Evolutionary conservation across 64 coral and sea anemone genomes (phyloP).

Genomic region (Actinia equina): DNA sequence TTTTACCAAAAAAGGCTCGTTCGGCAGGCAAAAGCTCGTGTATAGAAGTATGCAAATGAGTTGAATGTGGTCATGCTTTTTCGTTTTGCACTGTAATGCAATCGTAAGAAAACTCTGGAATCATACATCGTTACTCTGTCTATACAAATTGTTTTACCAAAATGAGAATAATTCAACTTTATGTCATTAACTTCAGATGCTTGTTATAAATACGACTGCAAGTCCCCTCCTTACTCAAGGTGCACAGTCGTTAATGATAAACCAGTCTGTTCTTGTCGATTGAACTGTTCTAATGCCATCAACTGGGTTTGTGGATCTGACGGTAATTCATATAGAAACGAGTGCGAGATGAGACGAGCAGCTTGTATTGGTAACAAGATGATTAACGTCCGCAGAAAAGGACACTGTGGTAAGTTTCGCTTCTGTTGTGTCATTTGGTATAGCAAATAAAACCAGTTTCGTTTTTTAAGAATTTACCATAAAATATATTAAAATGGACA

Average conservation of each 20-base stretch:
- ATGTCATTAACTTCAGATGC: not conserved
- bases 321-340: slow-evolving; percentile 11
- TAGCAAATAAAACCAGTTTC: too few species aligned
- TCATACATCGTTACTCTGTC: not conserved
- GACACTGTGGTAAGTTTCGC: not conserved
- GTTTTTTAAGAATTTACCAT: too few species aligned
- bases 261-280: not conserved
- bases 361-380: slow-evolving; percentile 15
- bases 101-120: too few species aligned
- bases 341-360: slow-evolving; percentile 4
- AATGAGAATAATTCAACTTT: not conserved
- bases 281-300: not conserved
- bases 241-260: slow-evolving; percentile 5
- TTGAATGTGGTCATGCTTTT: too few species aligned
- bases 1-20: too few species aligned
- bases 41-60: too few species aligned
- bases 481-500: too few species aligned
- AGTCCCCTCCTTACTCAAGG: slow-evolving; percentile 8
- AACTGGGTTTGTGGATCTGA: slow-evolving; percentile 24
- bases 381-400: not conserved
- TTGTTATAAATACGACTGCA: slow-evolving; percentile 4
- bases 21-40: too few species aligned
- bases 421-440: too few species aligned
- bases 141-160: not conserved
- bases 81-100: too few species aligned